These are phyloP conservation scores for Eupeodes corollae DNA, from an alignment of 1,140 invertebrate species.

Conservation along the genomic window DNA sequence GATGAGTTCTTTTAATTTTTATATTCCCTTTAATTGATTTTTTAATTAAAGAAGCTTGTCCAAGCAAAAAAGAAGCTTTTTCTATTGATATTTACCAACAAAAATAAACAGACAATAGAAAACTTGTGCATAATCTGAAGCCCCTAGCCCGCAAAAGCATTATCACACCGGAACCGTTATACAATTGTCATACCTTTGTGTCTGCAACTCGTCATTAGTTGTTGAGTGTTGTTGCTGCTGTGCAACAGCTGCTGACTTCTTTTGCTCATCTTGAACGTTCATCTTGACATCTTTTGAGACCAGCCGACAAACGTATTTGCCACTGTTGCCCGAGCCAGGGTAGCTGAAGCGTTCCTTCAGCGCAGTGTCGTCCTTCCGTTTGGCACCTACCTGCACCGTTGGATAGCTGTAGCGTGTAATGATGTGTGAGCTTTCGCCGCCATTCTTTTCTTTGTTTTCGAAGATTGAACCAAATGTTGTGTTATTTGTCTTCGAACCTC, in stretches of 20 bases:
- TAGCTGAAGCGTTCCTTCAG: slow-evolving; percentile 34
- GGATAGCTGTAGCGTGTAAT: slow-evolving; percentile 31
- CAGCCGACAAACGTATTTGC: not conserved
- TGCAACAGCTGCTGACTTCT: not conserved
- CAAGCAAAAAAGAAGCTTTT: too few species aligned
- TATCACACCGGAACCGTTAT: too few species aligned
- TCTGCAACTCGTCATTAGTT: too few species aligned
- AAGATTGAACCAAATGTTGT: slow-evolving; percentile 1
- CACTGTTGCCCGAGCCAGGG: slow-evolving; percentile 18
- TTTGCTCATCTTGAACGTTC: not conserved
- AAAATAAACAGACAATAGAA: too few species aligned
- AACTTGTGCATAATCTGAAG: too few species aligned
- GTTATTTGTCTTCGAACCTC: not conserved
- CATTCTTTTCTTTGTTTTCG: not conserved
- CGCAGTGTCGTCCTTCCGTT: slow-evolving; percentile 24
- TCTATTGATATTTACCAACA: too few species aligned
- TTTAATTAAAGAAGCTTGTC: too few species aligned
- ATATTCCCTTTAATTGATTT: too few species aligned
- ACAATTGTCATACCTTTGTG: too few species aligned
- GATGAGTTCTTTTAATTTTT: too few species aligned
- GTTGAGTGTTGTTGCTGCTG: too few species aligned
- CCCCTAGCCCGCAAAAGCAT: too few species aligned
- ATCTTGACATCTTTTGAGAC: not conserved
- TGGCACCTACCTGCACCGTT: slow-evolving; percentile 28
- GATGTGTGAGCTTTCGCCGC: slow-evolving; percentile 4